These are phyloP conservation scores for Pelecanoides urinatrix DNA, from an alignment of 2,113 vertebrate species.

Conservation along the genomic window DNA sequence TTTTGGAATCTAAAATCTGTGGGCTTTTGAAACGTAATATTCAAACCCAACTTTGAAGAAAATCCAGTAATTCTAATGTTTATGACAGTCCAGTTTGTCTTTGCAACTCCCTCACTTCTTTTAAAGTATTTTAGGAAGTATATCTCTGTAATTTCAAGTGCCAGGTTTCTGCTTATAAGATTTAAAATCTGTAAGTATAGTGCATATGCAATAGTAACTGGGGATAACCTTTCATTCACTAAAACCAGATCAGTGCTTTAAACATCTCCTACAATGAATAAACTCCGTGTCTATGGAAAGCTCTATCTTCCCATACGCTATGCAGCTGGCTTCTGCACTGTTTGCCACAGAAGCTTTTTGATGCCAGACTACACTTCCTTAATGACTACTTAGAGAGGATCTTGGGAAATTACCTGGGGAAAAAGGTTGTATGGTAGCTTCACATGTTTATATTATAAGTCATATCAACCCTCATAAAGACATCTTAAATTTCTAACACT, in stretches of 20 bases:
- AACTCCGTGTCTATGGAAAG: background rate
- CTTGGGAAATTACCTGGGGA: background rate
- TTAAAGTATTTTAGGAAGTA: background rate
- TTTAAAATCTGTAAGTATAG: background rate
- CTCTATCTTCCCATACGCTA: background rate
- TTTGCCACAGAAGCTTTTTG: background rate
- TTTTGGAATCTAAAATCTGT: background rate
- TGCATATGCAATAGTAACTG: background rate
- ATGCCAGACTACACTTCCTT: background rate
- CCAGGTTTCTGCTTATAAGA: background rate
- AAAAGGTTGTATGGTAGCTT: background rate
- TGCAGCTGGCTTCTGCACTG: background rate
- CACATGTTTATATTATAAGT: background rate
- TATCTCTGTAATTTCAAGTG: background rate
- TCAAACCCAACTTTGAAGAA: background rate
- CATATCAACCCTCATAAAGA: background rate
- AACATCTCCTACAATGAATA: background rate
- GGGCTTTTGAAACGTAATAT: background rate
- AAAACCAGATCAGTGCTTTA: background rate
- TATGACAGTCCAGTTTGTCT: background rate
- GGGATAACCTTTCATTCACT: background rate
- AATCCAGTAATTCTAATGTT: background rate
- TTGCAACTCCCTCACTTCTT: background rate
- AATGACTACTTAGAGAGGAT: background rate
- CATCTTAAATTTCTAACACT: background rate